These are phyloP conservation scores for Laspeyria flexula DNA, from an alignment of 2,888 invertebrate genomes.

Conservation along the genomic window DNA sequence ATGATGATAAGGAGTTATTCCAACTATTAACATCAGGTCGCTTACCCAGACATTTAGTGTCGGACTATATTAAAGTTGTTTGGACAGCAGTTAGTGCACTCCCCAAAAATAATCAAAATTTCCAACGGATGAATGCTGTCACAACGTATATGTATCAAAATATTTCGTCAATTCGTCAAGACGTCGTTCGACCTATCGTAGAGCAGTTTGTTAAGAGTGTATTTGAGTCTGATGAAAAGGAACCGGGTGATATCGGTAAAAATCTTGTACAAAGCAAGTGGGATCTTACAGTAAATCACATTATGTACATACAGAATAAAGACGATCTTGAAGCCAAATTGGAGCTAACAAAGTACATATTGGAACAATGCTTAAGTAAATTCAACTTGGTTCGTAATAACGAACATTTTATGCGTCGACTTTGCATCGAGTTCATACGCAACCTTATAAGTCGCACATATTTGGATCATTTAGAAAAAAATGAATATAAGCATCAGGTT, in stretches of 20 bases:
- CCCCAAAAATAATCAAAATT: constrained; percentile 44
- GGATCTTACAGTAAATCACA: constrained; percentile 42
- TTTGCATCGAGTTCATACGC: constrained; percentile 34
- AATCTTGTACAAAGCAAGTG: constrained; percentile 47
- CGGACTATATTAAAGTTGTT: constrained; percentile 44
- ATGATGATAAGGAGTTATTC: constrained; percentile 60
- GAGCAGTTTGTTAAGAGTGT: constrained; percentile 47
- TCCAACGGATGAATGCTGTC: constrained; percentile 38
- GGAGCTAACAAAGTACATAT: constrained; percentile 34
- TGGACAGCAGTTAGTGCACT: constrained; percentile 56
- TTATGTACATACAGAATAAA: constrained; percentile 30
- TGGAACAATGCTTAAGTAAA: constrained; percentile 35
- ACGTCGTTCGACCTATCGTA: constrained; percentile 46
- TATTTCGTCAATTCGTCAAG: constrained; percentile 44
- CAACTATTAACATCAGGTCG: constrained; percentile 31
- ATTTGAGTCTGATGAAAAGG: constrained; percentile 32
- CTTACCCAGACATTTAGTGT: constrained; percentile 43
- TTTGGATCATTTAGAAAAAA: neutral
- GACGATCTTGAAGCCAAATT: constrained; percentile 29
- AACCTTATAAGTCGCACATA: constrained; percentile 25
- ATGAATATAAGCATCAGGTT: constrained; percentile 30
- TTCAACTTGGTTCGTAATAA: constrained; percentile 34
- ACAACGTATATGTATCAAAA: constrained; percentile 39
- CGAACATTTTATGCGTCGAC: constrained; percentile 26
- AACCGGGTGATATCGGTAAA: constrained; percentile 8